Evolutionary conservation across 2,888 invertebrate species (phyloP), one percentile per base, ranked within the genome.

Genomic region (Mystacides longicornis): DNA sequence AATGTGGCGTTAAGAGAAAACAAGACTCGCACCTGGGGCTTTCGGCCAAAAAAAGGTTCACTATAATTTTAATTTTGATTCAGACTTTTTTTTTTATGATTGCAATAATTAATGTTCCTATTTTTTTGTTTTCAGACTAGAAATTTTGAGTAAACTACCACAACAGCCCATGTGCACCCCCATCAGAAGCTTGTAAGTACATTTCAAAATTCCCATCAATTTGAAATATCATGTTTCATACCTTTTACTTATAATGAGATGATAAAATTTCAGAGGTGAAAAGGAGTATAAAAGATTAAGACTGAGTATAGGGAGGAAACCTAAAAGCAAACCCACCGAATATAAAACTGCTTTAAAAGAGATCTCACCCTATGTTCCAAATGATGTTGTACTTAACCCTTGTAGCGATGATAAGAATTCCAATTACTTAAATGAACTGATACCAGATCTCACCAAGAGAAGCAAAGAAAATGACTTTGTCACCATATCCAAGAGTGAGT

Each of bases 401-500:
- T 48, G n/a, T 23, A 23, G 5, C n/a, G 23, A 23, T 22, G 23
- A 48, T 20, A 21, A 18, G 11, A 23, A 22, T 3, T 5, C 3
- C 18, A n/a, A 23, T 20, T 19, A 43, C 46, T 47, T 31, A 22
- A 37, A 48, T 49, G 33, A 16, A 23, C 18, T 23, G 21, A 50
- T 51, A 46, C 42, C 42, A 18, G 55, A 57, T 49, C 43, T 54
- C n/a, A 19, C 20, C 49, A 49, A 27, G 21, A 22, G 43, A 19
- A 43, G 45, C 71, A 76, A 66, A 69, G 76, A 65, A 63, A 75
- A 74, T 63, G 85, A 86, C 64, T 87, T 84, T 65, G 84, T 88
- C 2, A 77, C 81, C 62, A 83, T 87, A 64, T 80, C 86, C 2
- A 87, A 87, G 70, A 81, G 78, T 56, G 87, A 89, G 69, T 89